phyloP scores from a whole-genome alignment of 2,888 invertebrate genomes.

The Tetrapedia diversipes region DNA sequence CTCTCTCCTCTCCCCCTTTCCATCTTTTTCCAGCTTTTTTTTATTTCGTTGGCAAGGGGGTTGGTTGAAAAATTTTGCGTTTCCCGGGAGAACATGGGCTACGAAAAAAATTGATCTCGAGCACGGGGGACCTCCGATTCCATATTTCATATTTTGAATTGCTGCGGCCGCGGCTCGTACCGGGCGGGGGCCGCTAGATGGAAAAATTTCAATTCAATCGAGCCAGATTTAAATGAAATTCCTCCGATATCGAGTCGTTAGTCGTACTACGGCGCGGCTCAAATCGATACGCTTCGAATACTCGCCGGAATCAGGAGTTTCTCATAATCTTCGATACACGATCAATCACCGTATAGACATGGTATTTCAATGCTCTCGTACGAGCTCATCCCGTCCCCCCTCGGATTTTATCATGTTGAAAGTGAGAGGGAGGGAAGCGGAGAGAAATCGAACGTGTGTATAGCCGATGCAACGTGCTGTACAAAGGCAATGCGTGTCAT shows the following conservation, averaged over 20 bases:
- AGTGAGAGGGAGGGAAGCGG: background rate
- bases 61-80: slow-evolving; percentile 10
- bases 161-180: slow-evolving; percentile 32
- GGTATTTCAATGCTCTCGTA: slow-evolving; percentile 9
- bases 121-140: background rate
- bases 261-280: slow-evolving; percentile 4
- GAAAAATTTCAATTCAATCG: slow-evolving; percentile 48
- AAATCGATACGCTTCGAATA: slow-evolving; percentile 20
- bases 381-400: no score
- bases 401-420: background rate
- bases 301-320: slow-evolving; percentile 5
- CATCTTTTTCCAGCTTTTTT: no score
- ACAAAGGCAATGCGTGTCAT: slow-evolving; percentile 12
- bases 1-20: background rate
- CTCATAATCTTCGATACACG: slow-evolving; percentile 4
- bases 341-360: slow-evolving; percentile 1
- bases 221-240: slow-evolving; percentile 44
- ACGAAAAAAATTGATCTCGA: slow-evolving; percentile 25
- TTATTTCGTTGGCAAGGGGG: background rate
- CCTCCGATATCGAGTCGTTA: slow-evolving; percentile 42
- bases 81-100: background rate
- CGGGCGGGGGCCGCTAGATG: slow-evolving; percentile 4
- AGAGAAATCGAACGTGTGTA: background rate
- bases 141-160: slow-evolving; percentile 41
- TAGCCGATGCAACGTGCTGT: no score